A percentile compares a stretch with the other conserved stretches of the same genome.
Evolutionary conservation across 2,797 vertebrate genomes (phyloP).

Genomic region (Falco berigora): DNA sequence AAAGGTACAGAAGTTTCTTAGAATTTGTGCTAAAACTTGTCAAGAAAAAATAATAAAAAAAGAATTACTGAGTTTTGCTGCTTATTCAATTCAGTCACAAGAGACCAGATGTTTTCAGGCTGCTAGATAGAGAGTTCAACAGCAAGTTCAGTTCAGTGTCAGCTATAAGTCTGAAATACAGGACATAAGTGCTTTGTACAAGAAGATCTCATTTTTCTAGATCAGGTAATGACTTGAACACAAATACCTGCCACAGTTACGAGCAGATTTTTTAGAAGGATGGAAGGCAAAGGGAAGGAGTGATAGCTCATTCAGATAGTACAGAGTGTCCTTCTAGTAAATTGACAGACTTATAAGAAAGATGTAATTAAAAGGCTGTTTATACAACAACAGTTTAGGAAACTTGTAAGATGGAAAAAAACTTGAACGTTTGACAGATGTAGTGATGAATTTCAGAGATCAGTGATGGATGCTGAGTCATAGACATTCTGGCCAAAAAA

Average conservation of each 20-base stretch:
- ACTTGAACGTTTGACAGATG: background rate
- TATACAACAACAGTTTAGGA: background rate
- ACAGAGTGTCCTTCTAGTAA: background rate
- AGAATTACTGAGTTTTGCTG: background rate
- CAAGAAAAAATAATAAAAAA: background rate
- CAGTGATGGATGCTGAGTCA: background rate
- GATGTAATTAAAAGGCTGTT: background rate
- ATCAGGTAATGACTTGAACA: background rate
- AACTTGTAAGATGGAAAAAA: background rate
- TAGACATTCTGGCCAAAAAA: background rate
- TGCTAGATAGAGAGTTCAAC: background rate
- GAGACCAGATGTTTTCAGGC: background rate
- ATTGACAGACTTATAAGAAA: background rate
- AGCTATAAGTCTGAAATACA: background rate
- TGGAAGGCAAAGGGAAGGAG: background rate
- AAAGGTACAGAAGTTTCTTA: background rate
- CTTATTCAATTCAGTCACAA: background rate
- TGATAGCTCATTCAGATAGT: background rate
- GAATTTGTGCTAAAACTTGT: background rate
- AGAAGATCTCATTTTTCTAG: background rate
- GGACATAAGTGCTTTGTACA: background rate
- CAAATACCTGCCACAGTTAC: background rate
- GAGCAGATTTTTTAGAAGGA: background rate
- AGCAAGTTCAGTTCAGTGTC: background rate
- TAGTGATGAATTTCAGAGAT: background rate